phyloP scores from a whole-genome alignment of 2,113 vertebrate species.

The Ceyx melanurus region DNA sequence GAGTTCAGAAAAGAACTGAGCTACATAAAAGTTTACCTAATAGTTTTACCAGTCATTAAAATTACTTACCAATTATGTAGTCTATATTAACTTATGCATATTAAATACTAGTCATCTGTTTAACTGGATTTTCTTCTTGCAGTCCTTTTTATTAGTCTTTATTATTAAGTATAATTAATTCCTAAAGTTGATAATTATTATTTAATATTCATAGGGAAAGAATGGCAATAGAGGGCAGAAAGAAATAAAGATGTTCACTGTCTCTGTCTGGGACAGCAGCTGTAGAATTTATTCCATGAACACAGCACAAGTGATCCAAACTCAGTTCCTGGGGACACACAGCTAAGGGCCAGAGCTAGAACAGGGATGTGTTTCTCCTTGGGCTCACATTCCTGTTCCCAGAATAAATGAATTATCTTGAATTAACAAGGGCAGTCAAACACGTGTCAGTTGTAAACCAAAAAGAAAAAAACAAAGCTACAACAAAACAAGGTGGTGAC shows the following conservation, averaged over 20 bases:
- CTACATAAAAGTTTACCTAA: neutral
- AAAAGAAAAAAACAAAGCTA: slow-evolving; percentile 31
- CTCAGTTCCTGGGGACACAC: neutral
- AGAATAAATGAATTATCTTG: neutral
- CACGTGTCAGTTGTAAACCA: slow-evolving; percentile 50
- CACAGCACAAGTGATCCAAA: neutral
- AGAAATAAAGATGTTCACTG: neutral
- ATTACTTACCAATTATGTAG: neutral
- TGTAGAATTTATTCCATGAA: neutral
- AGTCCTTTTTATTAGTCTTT: neutral
- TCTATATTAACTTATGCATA: neutral
- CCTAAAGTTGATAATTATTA: neutral
- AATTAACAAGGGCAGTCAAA: slow-evolving; percentile 41
- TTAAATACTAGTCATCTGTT: neutral
- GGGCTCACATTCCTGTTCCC: neutral
- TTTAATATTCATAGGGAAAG: neutral
- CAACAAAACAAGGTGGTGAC: slow-evolving; percentile 14
- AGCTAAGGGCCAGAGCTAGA: neutral
- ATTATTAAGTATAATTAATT: neutral
- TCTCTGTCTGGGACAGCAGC: neutral
- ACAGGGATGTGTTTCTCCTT: neutral
- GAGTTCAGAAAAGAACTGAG: neutral
- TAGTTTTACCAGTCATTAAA: neutral
- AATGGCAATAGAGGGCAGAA: neutral
- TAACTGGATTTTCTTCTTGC: neutral